Evolutionary conservation across 1,140 invertebrate species (phyloP).

Genomic region (Cataglyphis hispanica): DNA sequence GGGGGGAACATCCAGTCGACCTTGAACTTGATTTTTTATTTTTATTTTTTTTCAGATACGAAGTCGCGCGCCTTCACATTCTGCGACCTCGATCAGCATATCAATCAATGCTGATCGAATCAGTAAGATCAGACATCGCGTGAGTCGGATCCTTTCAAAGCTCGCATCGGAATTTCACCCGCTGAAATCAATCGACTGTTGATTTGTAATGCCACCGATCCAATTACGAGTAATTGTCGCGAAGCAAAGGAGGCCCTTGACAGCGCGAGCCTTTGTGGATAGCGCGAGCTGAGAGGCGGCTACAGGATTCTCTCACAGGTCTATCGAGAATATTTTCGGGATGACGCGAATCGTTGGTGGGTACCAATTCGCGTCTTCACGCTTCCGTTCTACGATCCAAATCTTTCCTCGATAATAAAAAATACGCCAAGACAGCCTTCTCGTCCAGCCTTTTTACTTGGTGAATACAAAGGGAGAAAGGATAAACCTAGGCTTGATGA

Average conservation of each 20-base stretch:
- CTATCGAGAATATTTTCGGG: neutral
- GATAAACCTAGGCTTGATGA: neutral
- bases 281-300: neutral
- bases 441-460: neutral
- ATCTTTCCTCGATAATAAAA: neutral
- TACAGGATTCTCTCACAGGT: neutral
- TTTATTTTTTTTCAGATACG: slow-evolving; percentile 28
- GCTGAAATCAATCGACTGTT: neutral
- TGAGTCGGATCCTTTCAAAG: neutral
- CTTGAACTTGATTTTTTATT: slow-evolving; percentile 60
- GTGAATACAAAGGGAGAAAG: neutral
- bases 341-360: neutral
- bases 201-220: neutral
- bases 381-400: neutral
- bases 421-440: neutral
- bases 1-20: slow-evolving; percentile 46
- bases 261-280: too few relatives aligned
- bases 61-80: slow-evolving; percentile 11
- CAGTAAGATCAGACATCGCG: neutral
- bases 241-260: neutral
- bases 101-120: neutral
- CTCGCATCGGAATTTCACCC: neutral
- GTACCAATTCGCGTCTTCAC: neutral
- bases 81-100: neutral
- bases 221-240: neutral